Conservation (phyloP, 23 tunicate species). For the Ciona savignyi region DNA sequence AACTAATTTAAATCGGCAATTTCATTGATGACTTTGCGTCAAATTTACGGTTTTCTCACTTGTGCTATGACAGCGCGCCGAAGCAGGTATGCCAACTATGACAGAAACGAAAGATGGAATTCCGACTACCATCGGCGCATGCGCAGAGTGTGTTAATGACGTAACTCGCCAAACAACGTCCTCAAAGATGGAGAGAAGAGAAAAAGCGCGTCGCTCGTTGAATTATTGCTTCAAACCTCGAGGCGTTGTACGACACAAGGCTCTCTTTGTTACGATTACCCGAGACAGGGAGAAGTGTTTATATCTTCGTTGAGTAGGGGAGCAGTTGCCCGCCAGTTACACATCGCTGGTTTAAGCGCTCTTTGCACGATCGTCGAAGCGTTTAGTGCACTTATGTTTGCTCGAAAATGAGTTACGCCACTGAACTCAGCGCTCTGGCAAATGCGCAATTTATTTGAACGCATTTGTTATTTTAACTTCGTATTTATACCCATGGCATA, state of each 20-base stretch:
- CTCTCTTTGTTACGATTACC: not conserved
- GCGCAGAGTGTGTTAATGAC: slow-evolving; percentile 78
- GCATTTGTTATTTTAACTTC: not conserved
- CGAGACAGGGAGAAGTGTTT: not conserved
- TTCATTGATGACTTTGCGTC: slow-evolving; percentile 24
- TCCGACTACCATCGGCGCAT: slow-evolving; percentile 76
- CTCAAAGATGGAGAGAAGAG: slow-evolving; percentile 18
- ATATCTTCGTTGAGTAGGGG: not conserved
- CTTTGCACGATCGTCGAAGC: not conserved
- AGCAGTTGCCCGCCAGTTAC: not conserved
- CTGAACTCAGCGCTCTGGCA: not conserved
- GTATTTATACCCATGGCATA: no score
- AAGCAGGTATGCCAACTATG: slow-evolving; percentile 84
- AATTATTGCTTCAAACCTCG: slow-evolving; percentile 22
- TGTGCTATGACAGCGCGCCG: slow-evolving; percentile 1
- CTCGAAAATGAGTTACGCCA: not conserved
- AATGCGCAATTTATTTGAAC: not conserved
- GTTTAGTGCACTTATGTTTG: not conserved
- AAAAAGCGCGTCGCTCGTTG: slow-evolving; percentile 20
- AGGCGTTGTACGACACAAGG: slow-evolving; percentile 16
- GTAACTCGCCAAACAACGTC: slow-evolving; percentile 52
- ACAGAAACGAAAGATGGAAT: slow-evolving; percentile 72
- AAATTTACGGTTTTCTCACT: slow-evolving; percentile 21
- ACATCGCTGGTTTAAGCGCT: not conserved
- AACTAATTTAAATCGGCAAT: slow-evolving; percentile 1